Percentiles rank a stretch among this genome's conserved stretches.
Conservation (phyloP, 2,888 invertebrate genomes). For the Micropterix aruncella region DNA sequence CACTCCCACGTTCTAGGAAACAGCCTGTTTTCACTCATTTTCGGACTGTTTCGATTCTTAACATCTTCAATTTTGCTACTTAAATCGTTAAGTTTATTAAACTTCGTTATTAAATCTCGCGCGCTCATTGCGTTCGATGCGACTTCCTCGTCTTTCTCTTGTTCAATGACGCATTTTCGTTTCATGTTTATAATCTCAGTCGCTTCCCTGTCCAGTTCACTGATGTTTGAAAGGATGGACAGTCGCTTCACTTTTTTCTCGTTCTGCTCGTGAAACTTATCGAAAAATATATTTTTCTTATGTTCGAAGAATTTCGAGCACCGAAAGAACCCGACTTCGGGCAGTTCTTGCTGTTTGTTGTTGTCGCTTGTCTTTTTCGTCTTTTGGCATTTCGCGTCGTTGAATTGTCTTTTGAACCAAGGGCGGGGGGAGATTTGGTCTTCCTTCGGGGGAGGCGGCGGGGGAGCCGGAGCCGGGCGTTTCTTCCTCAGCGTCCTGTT, state of each 20-base stretch:
- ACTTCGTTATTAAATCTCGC: conserved; percentile 11
- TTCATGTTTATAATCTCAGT: conserved; percentile 52
- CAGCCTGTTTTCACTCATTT: neutral
- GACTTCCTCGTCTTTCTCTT: conserved; percentile 16
- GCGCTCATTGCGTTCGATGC: conserved; percentile 7
- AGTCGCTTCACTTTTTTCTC: conserved; percentile 42
- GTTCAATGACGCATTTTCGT: conserved; percentile 20
- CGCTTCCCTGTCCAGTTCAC: conserved; percentile 67
- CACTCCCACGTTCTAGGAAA: neutral
- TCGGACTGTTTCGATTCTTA: neutral
- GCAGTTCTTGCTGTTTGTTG: conserved; percentile 20
- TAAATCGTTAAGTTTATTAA: conserved; percentile 8
- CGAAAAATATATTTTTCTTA: conserved; percentile 19
- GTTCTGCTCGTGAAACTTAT: conserved; percentile 16
- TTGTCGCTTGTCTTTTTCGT: conserved; percentile 19
- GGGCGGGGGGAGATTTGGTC: conserved; percentile 35
- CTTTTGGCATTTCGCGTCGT: conserved; percentile 15
- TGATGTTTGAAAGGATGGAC: conserved; percentile 56
- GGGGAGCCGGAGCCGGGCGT: conserved; percentile 42
- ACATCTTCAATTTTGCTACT: neutral
- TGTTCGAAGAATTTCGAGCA: conserved; percentile 31
- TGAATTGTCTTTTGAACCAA: conserved; percentile 45
- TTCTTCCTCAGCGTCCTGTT: conserved; percentile 21
- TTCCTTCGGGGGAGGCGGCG: conserved; percentile 13
- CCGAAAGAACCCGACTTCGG: conserved; percentile 41